A percentile compares a stretch with the other conserved stretches of the same genome.
phyloP scores from a whole-genome alignment of 2,797 vertebrate genomes.

The Xenopus petersii region DNA sequence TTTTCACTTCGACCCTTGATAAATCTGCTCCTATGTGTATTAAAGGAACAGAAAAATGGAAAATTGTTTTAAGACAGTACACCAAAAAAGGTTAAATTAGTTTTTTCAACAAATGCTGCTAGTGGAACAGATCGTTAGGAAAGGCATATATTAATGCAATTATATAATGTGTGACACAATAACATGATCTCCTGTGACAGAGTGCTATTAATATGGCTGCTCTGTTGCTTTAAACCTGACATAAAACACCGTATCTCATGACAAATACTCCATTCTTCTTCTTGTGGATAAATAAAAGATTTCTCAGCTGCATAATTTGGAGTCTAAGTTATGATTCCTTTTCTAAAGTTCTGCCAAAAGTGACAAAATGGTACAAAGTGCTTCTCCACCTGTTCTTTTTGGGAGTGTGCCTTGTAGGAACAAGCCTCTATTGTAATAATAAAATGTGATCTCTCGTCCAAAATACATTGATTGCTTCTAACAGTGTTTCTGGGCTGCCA shows the following conservation, averaged over 20 bases:
- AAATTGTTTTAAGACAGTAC: too few species aligned
- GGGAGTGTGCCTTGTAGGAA: conserved; percentile 17
- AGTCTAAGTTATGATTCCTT: conserved; percentile 4
- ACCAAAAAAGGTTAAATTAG: too few species aligned
- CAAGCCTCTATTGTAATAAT: conserved; percentile 18
- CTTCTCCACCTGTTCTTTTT: conserved; percentile 36
- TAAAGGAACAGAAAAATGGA: too few species aligned
- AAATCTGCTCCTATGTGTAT: too few species aligned
- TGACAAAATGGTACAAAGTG: conserved; percentile 25
- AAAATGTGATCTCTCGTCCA: conserved; percentile 17
- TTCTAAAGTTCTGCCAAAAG: not conserved
- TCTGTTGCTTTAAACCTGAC: too few species aligned
- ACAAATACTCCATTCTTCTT: conserved; percentile 10
- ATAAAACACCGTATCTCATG: not conserved
- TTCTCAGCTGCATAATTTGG: conserved; percentile 19
- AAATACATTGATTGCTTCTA: conserved; percentile 13
- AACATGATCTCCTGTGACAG: too few species aligned
- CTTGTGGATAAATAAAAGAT: conserved; percentile 6
- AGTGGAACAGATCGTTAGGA: too few species aligned
- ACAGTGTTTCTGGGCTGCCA: conserved; percentile 49
- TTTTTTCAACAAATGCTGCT: too few species aligned
- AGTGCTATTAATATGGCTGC: too few species aligned
- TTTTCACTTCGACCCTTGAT: too few species aligned
- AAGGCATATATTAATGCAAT: too few species aligned
- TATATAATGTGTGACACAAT: too few species aligned